Base-by-base conservation (phyloP, 2,797 vertebrate species). In the Nasua narica region DNA sequence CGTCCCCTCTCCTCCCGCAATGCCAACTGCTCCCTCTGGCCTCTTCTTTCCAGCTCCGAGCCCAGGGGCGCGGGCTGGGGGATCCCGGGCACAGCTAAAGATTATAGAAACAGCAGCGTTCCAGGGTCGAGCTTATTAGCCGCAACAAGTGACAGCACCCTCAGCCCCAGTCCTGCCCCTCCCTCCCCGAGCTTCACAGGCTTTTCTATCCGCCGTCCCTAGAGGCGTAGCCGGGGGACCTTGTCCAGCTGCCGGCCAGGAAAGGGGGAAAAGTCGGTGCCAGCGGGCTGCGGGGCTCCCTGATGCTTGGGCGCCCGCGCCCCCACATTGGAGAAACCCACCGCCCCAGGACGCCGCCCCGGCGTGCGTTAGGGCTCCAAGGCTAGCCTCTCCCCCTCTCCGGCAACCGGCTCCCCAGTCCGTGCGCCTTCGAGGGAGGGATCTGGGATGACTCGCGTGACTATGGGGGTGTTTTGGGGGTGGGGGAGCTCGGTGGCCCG, bases 111-210 rank as follows among this genome's bases (percentile, higher is more conserved):
- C 74, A 21, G 15, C 95, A 29, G 95, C 19, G 23, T 67, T 81
- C 94, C 46, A 27, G 78, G 76, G 78, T 7, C 48, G 4, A 90
- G 87, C 87, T 94, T 77, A 91, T 86, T 76, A 86, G 93, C 86
- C 18, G 78, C 98, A 97, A 97, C 97, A 95, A 96, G 96, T 97
- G 97, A 94, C 84, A 19, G 91, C 89, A 50, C 86, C 78, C 12
- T 23, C 3, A 0, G 40, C 70, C 70, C 40, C 25, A 7, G 4
- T 19, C 67, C 11, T 23, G 35, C 72, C 43, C n/a, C 9, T 52
- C 79, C n/a, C 9, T 0, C 21, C 85, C 84, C 29, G 50, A 9
- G 87, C 87, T 7, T 83, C 88, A 7, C 90, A 27, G 60, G 78
- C 14, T 93, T 74, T 91, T 16, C 95, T 86, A 35, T 60, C 91